phyloP scores from a whole-genome alignment of 92 coral and sea anemone species.

The Epizoanthus rinbou region DNA sequence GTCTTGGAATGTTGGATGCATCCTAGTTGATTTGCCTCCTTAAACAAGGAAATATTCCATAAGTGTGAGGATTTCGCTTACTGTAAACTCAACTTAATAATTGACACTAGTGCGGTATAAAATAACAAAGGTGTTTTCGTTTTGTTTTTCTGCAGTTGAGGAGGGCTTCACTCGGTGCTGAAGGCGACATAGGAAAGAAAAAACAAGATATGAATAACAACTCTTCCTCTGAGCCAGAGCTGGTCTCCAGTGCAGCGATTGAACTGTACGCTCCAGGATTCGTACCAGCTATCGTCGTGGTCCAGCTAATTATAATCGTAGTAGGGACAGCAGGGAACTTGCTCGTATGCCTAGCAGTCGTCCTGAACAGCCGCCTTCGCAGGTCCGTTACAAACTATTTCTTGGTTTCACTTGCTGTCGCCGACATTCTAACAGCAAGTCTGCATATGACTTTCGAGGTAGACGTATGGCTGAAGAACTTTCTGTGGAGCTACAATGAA shows the following conservation, averaged over 20 bases:
- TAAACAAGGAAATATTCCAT: background rate
- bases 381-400: conserved; percentile 33
- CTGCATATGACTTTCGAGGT: conserved; percentile 30
- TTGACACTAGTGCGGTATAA: background rate
- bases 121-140: background rate
- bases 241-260: background rate
- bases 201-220: conserved; percentile 21
- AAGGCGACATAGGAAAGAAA: background rate
- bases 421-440: conserved; percentile 26
- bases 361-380: conserved; percentile 35
- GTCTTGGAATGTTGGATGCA: no score
- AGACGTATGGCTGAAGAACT: conserved; percentile 2
- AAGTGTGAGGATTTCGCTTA: background rate
- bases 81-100: background rate
- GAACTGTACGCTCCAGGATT: background rate
- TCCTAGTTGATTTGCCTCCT: no score
- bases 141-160: conserved; percentile 25
- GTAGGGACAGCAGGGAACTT: conserved; percentile 28
- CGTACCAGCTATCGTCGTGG: background rate
- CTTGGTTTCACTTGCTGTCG: conserved; percentile 42
- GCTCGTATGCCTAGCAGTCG: conserved; percentile 37
- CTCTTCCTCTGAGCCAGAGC: background rate
- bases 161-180: background rate
- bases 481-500: conserved; percentile 20
- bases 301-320: background rate